These are phyloP conservation scores for Apodemia mormo DNA, from an alignment of 2,888 invertebrate genomes.

Conservation along the genomic window DNA sequence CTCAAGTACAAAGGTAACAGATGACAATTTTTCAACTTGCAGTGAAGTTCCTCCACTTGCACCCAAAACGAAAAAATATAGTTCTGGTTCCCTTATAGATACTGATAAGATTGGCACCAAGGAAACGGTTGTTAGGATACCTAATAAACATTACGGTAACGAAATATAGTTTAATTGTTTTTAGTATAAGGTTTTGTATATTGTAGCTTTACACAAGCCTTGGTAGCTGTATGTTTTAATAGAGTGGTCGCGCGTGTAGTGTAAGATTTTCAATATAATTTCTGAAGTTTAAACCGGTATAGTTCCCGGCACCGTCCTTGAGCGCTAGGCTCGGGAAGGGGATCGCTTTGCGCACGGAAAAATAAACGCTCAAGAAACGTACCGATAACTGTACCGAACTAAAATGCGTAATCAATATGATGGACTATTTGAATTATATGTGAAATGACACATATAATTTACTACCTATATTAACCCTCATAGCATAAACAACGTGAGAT, in stretches of 20 bases:
- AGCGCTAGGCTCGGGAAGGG: too few species aligned
- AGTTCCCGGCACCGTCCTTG: too few species aligned
- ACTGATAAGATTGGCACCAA: slow-evolving; percentile 64
- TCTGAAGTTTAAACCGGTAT: too few species aligned
- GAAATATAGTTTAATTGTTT: slow-evolving; percentile 45
- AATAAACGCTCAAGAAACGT: too few species aligned
- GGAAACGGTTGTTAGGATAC: slow-evolving; percentile 74
- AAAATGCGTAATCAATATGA: too few species aligned
- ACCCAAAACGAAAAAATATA: slow-evolving; percentile 71
- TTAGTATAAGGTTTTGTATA: background rate
- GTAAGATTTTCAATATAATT: too few species aligned
- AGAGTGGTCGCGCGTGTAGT: background rate
- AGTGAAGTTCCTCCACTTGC: slow-evolving; percentile 70
- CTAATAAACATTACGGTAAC: slow-evolving; percentile 64
- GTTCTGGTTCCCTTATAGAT: slow-evolving; percentile 72
- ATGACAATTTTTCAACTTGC: slow-evolving; percentile 68
- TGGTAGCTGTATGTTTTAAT: background rate
- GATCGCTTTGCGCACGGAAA: too few species aligned
- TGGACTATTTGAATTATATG: too few species aligned
- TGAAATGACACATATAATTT: too few species aligned
- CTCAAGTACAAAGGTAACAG: slow-evolving; percentile 57
- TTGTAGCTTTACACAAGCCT: background rate
- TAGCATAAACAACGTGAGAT: background rate
- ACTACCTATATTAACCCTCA: too few species aligned
- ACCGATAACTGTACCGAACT: too few species aligned